Base-by-base conservation (phyloP, 2,797 vertebrate species). In the Xerus rutilus region DNA sequence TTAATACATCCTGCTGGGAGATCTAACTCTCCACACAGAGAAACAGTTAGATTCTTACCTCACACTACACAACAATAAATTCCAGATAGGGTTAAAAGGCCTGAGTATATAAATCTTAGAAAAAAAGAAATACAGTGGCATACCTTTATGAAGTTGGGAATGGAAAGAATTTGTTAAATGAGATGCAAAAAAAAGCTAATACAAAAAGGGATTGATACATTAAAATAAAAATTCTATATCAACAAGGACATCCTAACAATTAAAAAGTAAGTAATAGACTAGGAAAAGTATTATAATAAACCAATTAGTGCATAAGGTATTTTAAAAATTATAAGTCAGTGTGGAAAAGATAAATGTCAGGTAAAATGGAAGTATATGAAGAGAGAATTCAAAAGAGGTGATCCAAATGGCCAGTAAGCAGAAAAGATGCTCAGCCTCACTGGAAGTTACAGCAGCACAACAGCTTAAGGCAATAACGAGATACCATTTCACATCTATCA, bases 81-180 rank as follows among this genome's bases (percentile, higher is more conserved):
- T 84, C 83, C 72, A 94, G 78, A 43, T 30, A 7, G 86, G 35
- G 4, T 77, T 74, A 57, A 32, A 64, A 93, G 59, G 6, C n/a
- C 35, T 47, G 14, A 77, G 13, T 67, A 47, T 20, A 14, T 70
- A 35, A 81, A 52, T 39, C 91, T 65, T 62, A 82, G 35, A 35
- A 57, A 73, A 70, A 23, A 52, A 12, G 8, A 69, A 59, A 35
- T 39, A 3, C 8, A 67, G 45, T 21, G 45, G 32, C 76, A 45
- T 39, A 49, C 14, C 7, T 87, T 91, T 65, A 35, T 95, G 74
- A 32, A 39, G 2, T 30, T 2, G 25, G 17, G 45, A 82, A 86
- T 93, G n/a, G 57, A 70, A 86, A 77, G 62, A 57, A 35, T 57
- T 93, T 92, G 69, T 82, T 91, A 72, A 85, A 82, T 45, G 59